Evolutionary conservation across 2,888 invertebrate genomes (phyloP).

Genomic region (Theristus sp.): DNA sequence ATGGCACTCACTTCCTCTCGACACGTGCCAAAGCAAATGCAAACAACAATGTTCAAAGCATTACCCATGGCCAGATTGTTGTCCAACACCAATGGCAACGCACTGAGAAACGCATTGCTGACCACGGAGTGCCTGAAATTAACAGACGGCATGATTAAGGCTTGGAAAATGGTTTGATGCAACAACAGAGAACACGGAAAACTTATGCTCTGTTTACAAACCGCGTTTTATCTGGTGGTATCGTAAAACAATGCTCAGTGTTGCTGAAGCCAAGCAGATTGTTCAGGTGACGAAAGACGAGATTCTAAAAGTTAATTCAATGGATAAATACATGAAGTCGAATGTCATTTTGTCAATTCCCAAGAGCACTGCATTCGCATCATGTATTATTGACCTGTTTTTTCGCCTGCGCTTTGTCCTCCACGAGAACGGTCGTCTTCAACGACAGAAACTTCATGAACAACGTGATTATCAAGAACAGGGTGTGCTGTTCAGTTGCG

Average conservation of each 20-base stretch:
- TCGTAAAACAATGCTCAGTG: slow-evolving; percentile 68
- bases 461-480: slow-evolving; percentile 77
- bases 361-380: no score
- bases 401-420: slow-evolving; percentile 59
- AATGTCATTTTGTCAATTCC: no score
- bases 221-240: slow-evolving; percentile 68
- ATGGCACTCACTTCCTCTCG: no score
- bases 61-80: slow-evolving; percentile 82
- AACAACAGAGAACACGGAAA: background rate
- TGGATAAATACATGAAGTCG: no score
- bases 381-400: no score
- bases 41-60: background rate
- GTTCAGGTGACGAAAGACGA: slow-evolving; percentile 76
- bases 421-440: slow-evolving; percentile 28
- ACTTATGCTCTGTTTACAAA: slow-evolving; percentile 25
- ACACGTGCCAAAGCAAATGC: no score
- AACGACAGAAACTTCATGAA: slow-evolving; percentile 49
- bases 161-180: background rate
- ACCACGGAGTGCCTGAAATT: slow-evolving; percentile 60
- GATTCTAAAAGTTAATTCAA: slow-evolving; percentile 48
- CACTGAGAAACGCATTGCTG: slow-evolving; percentile 83
- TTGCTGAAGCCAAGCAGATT: slow-evolving; percentile 77
- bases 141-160: background rate
- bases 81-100: slow-evolving; percentile 66
- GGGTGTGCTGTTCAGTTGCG: slow-evolving; percentile 81